Base-by-base conservation (phyloP, 2,113 vertebrate species). In the Cephalopterus ornatus region DNA sequence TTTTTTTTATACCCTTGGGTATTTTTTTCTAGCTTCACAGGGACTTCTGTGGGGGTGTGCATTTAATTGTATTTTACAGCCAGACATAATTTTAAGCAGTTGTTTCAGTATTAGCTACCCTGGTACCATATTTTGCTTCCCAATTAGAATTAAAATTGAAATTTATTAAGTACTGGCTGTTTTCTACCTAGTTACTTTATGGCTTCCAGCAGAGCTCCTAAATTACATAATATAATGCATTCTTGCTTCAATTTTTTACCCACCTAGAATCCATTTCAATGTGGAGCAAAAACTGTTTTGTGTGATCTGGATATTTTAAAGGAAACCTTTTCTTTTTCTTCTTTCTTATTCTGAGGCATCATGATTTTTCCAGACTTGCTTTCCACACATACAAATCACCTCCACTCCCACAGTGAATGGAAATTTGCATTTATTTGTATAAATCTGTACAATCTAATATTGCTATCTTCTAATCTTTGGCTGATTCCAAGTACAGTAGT, bases 141-240 rank as follows among this genome's bases (percentile, higher is more conserved):
- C 47, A 94, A 89, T 92, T 58, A 91, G 83, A 95, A 90, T 85
- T 85, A 89, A 91, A 96, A 92, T 66, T 53, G 61, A 84, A 92
- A 86, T 65, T 50, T 89, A 68, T 74, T 95, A 92, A 88, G 67
- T 76, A 65, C 35, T 82, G 26, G 28, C 83, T 96, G 75, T 15
- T 94, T 93, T 85, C 44, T 93, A 79, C 37, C 42, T 26, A 83
- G 87, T 90, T 95, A 88, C 63, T 92, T 50, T 46, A 39, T 52
- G 77, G 50, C 66, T 95, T 89, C 93, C 82, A 94, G 53, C 68
- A 68, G 88, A 63, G 68, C 71, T 80, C 44, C 66, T 95, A 76
- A 94, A 95, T 95, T 88, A 55, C 44, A 68, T 27, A 37, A 58
- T 76, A n/a, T 30, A 86, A 49, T 24, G 39, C 46, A 62, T 85